Evolutionary conservation across 2,113 vertebrate species (phyloP).

Genomic region (Melierax canorus): DNA sequence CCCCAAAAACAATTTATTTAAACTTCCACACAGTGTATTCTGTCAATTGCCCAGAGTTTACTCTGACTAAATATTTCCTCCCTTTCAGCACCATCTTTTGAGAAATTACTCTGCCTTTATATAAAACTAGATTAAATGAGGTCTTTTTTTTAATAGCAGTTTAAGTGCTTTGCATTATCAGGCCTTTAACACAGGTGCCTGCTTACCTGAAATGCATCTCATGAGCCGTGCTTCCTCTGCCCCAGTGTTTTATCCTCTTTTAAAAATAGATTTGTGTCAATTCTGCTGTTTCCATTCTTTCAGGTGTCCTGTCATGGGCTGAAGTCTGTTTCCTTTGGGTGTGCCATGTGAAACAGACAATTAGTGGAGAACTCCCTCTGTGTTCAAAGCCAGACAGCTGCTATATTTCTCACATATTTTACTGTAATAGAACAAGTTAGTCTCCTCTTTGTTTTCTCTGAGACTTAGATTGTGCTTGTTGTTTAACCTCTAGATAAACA

Average conservation of each 20-base stretch:
- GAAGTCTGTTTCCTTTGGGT: not conserved
- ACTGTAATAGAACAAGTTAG: not conserved
- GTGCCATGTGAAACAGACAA: not conserved
- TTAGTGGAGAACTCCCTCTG: not conserved
- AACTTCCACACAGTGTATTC: not conserved
- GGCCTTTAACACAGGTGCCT: not conserved
- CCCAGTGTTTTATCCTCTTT: not conserved
- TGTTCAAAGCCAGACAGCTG: not conserved
- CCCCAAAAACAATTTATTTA: not conserved
- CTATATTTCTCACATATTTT: not conserved
- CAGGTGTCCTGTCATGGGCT: not conserved
- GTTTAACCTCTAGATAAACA: not conserved
- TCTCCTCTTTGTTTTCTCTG: not conserved
- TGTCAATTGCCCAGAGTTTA: not conserved
- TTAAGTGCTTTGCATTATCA: not conserved
- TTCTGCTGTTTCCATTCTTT: not conserved
- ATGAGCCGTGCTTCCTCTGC: not conserved
- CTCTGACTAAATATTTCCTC: not conserved
- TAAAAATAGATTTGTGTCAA: not conserved
- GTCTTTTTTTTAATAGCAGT: not conserved
- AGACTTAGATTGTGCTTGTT: not conserved
- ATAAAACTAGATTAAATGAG: not conserved
- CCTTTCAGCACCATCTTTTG: not conserved
- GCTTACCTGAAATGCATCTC: not conserved
- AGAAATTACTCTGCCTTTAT: not conserved